Percentiles rank a stretch among this genome's conserved stretches.
phyloP scores from a whole-genome alignment of 1,140 invertebrate genomes.

The Anoplolepis gracilipes region DNA sequence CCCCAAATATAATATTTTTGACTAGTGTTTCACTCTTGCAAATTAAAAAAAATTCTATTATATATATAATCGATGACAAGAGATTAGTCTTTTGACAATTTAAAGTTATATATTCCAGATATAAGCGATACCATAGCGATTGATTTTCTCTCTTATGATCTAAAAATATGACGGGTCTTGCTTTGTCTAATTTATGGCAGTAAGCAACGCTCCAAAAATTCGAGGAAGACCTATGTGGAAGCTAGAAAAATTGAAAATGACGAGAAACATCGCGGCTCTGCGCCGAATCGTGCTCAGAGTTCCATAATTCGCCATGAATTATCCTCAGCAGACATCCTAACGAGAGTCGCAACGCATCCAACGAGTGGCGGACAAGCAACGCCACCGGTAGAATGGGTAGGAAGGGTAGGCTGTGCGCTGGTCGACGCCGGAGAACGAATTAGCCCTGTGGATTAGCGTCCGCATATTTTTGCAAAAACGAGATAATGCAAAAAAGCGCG shows the following conservation, averaged over 20 bases:
- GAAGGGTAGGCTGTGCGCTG: slow-evolving; percentile 29
- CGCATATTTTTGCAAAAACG: slow-evolving; percentile 84
- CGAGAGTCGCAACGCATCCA: slow-evolving; percentile 64
- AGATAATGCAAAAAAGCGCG: slow-evolving; percentile 84
- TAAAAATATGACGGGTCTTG: slow-evolving; percentile 49
- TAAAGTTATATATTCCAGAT: not conserved
- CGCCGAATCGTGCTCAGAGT: slow-evolving; percentile 67
- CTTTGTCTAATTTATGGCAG: slow-evolving; percentile 34
- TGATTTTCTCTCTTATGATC: slow-evolving; percentile 35
- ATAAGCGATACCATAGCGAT: slow-evolving; percentile 22
- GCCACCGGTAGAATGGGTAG: slow-evolving; percentile 41
- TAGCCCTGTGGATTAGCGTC: slow-evolving; percentile 82
- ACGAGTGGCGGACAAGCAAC: slow-evolving; percentile 64
- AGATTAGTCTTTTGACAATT: slow-evolving; percentile 26
- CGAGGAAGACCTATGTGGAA: slow-evolving; percentile 46
- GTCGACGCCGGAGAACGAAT: slow-evolving; percentile 74
- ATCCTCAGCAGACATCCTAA: slow-evolving; percentile 71
- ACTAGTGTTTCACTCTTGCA: no score
- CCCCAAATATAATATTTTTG: slow-evolving; percentile 30
- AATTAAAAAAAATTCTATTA: slow-evolving; percentile 4
- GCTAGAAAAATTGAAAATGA: slow-evolving; percentile 62
- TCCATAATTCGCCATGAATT: slow-evolving; percentile 68
- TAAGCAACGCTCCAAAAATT: slow-evolving; percentile 45
- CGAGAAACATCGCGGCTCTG: slow-evolving; percentile 59
- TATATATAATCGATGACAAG: not conserved